Percentiles rank a stretch among this genome's conserved stretches.
These are phyloP conservation scores for Paedocypris micromegethes DNA, from an alignment of 2,797 vertebrate genomes.

Conservation along the genomic window DNA sequence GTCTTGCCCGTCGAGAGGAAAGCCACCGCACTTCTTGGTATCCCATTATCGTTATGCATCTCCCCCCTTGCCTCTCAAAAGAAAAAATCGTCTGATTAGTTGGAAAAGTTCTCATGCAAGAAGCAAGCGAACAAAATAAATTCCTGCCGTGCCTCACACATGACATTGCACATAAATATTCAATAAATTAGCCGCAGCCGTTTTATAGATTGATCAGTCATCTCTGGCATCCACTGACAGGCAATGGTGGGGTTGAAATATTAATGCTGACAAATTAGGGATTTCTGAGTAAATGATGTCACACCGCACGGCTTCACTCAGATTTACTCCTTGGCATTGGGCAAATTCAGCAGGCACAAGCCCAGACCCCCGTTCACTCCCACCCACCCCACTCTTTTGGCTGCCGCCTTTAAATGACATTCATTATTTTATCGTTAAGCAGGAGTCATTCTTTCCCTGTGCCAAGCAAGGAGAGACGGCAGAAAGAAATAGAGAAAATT, in stretches of 20 bases:
- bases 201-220: conserved; percentile 99
- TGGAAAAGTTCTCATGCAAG: conserved; percentile 76
- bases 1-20: conserved; percentile 32
- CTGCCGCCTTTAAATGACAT: conserved; percentile 63
- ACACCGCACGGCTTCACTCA: conserved; percentile 96
- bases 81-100: conserved; percentile 57
- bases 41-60: conserved; percentile 48
- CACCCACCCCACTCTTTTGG: conserved; percentile 40
- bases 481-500: conserved; percentile 36
- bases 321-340: conserved; percentile 88
- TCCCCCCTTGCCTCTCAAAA: conserved; percentile 34
- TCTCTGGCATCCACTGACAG: conserved; percentile 95
- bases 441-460: conserved; percentile 58
- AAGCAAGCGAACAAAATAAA: conserved; percentile 79
- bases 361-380: conserved; percentile 43
- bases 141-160: conserved; percentile 82
- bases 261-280: conserved; percentile 99
- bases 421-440: conserved; percentile 71
- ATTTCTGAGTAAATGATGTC: conserved; percentile 99
- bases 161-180: conserved; percentile 99
- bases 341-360: conserved; percentile 61
- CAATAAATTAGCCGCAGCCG: conserved; percentile 94
- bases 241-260: conserved; percentile 94
- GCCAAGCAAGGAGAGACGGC: conserved; percentile 38
- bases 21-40: conserved; percentile 14